Conservation (phyloP, 2,113 vertebrate species). For the Carlito syrichta region DNA sequence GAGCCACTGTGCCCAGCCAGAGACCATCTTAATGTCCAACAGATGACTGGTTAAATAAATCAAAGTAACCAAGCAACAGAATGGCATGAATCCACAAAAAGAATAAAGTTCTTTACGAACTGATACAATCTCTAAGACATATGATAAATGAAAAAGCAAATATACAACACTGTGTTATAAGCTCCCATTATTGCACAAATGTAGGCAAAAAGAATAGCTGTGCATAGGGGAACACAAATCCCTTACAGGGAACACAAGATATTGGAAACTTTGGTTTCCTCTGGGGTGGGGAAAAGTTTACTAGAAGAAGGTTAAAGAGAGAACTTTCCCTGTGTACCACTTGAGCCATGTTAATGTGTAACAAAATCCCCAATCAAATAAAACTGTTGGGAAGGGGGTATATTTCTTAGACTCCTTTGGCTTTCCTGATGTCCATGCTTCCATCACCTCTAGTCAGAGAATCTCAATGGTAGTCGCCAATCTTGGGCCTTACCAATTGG, state of each 20-base stretch:
- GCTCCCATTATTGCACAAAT: background rate
- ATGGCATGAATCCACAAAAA: background rate
- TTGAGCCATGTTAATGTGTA: background rate
- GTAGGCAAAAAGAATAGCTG: background rate
- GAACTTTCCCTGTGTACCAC: background rate
- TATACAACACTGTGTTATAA: background rate
- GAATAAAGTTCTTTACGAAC: background rate
- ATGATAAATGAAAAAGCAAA: background rate
- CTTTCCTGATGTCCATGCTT: background rate
- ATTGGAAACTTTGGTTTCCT: background rate
- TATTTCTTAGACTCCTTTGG: background rate
- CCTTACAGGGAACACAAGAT: background rate
- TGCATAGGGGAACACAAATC: background rate
- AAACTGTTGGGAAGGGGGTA: background rate
- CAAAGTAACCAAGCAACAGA: background rate
- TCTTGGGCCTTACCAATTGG: background rate
- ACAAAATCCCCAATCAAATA: background rate
- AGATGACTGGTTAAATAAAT: background rate
- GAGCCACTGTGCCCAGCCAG: too few relatives aligned
- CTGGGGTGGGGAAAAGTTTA: background rate
- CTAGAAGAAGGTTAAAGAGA: background rate
- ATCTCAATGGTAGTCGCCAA: background rate
- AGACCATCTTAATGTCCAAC: background rate
- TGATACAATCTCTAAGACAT: background rate
- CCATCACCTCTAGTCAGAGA: background rate